Evolutionary conservation across 2,888 invertebrate genomes (phyloP).

Genomic region (Cosmorhoe ocellata): DNA sequence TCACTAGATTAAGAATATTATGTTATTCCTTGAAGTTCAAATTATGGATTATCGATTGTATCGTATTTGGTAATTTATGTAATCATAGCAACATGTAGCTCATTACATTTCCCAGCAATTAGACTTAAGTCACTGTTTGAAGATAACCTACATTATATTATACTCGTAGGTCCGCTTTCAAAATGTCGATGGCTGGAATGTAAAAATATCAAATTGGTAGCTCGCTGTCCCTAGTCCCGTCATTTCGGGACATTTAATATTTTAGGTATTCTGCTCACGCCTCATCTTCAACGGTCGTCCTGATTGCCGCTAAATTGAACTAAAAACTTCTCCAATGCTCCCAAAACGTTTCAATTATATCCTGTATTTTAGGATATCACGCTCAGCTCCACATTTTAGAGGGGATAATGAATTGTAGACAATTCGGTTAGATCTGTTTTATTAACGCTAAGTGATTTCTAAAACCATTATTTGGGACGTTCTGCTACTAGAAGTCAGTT

Average conservation of each 20-base stretch:
- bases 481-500: no score
- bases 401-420: slow-evolving; percentile 21
- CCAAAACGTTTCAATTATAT: slow-evolving; percentile 78
- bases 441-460: neutral
- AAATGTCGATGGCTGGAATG: slow-evolving; percentile 29
- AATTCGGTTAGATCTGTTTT: slow-evolving; percentile 14
- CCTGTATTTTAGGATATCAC: slow-evolving; percentile 56
- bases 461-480: no score
- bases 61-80: no score
- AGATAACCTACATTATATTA: neutral
- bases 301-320: slow-evolving; percentile 83
- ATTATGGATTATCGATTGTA: no score
- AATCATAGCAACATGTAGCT: no score
- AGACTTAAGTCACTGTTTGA: no score
- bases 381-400: slow-evolving; percentile 24
- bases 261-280: slow-evolving; percentile 79
- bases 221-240: slow-evolving; percentile 59
- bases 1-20: no score
- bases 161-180: slow-evolving; percentile 16
- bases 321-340: slow-evolving; percentile 81
- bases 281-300: slow-evolving; percentile 78
- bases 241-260: slow-evolving; percentile 76
- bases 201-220: slow-evolving; percentile 69
- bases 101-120: no score
- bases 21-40: no score